Conservation (phyloP, 2,888 invertebrate species). For the Apotomis betuletana region DNA sequence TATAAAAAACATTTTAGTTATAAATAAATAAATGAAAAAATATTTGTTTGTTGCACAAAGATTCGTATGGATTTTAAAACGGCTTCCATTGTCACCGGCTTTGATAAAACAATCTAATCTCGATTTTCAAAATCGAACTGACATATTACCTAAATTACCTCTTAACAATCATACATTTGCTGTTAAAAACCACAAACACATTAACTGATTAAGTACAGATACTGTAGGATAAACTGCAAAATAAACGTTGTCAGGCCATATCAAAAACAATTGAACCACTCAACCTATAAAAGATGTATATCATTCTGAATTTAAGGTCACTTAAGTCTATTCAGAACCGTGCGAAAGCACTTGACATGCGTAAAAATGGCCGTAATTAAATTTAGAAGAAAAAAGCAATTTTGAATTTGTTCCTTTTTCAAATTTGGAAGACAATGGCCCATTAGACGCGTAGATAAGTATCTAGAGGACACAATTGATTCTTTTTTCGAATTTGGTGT, state of each 20-base stretch:
- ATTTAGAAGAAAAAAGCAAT: constrained; percentile 67
- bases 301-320: not conserved
- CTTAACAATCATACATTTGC: not conserved
- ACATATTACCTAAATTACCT: constrained; percentile 23
- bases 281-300: not conserved
- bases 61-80: constrained; percentile 1
- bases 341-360: constrained; percentile 61
- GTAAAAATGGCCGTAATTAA: constrained; percentile 81
- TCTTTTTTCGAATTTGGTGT: constrained; percentile 61
- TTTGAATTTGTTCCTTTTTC: constrained; percentile 49
- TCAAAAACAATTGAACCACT: constrained; percentile 14
- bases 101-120: constrained; percentile 32
- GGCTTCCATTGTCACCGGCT: constrained; percentile 15
- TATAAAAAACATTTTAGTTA: no score
- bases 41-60: not conserved
- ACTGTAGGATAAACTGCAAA: not conserved
- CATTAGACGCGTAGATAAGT: constrained; percentile 77
- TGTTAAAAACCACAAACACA: not conserved
- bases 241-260: constrained; percentile 7
- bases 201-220: not conserved
- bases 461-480: constrained; percentile 72
- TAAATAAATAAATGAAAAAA: no score
- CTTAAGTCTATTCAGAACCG: constrained; percentile 3
- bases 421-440: constrained; percentile 74
- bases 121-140: constrained; percentile 17